Evolutionary conservation across 2,113 vertebrate genomes (phyloP).

Genomic region (Lampris megalopsis): DNA sequence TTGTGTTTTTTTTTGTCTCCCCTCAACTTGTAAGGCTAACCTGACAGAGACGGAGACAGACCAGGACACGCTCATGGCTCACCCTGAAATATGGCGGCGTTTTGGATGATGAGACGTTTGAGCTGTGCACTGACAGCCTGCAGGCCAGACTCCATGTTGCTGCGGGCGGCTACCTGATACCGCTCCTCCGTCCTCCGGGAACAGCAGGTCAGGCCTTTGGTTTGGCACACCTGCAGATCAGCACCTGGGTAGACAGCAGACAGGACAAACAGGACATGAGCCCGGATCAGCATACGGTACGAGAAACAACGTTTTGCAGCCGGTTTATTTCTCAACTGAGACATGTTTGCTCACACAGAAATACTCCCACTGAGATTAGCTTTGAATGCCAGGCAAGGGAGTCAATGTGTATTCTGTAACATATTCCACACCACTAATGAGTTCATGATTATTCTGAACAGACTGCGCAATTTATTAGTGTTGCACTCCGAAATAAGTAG

Average conservation of each 20-base stretch:
- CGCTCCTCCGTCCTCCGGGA: slow-evolving; percentile 97
- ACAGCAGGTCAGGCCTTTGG: slow-evolving; percentile 93
- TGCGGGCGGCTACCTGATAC: slow-evolving; percentile 88
- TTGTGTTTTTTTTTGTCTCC: neutral
- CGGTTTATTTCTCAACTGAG: neutral
- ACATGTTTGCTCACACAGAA: neutral
- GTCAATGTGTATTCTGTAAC: neutral
- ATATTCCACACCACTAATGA: slow-evolving; percentile 51
- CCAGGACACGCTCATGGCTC: slow-evolving; percentile 50
- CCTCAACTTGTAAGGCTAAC: neutral
- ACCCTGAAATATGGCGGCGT: slow-evolving; percentile 96
- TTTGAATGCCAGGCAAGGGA: neutral
- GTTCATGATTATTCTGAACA: slow-evolving; percentile 41
- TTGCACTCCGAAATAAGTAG: slow-evolving; percentile 59
- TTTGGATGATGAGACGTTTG: slow-evolving; percentile 96
- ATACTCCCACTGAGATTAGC: slow-evolving; percentile 5
- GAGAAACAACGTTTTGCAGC: slow-evolving; percentile 19
- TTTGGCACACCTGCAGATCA: slow-evolving; percentile 94
- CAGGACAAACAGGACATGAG: slow-evolving; percentile 51
- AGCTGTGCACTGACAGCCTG: slow-evolving; percentile 92
- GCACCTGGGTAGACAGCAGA: slow-evolving; percentile 81
- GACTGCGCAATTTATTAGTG: slow-evolving; percentile 18
- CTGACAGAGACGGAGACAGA: neutral
- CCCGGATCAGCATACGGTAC: slow-evolving; percentile 42
- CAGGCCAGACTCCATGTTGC: slow-evolving; percentile 93